phyloP scores from a whole-genome alignment of 2,888 invertebrate species.

The Saturnia japonica region DNA sequence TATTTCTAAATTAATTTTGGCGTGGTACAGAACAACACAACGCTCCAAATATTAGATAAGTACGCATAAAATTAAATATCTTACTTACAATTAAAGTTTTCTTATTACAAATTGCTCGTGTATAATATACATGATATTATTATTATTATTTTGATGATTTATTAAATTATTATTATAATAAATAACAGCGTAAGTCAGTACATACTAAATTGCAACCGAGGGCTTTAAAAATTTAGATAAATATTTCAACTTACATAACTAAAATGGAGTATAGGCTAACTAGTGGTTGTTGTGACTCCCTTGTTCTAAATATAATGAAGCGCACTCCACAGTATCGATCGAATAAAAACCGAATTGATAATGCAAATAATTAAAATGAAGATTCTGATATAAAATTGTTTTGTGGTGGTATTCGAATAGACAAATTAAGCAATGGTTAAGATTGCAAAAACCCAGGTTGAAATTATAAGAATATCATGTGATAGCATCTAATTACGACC shows the following conservation, averaged over 20 bases:
- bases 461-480: neutral
- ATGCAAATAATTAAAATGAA: no score
- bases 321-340: no score
- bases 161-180: no score
- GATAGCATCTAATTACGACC: neutral
- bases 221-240: neutral
- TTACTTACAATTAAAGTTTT: slow-evolving; percentile 30
- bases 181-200: neutral
- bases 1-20: slow-evolving; percentile 21
- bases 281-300: neutral
- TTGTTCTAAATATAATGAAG: no score
- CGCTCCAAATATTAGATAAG: neutral
- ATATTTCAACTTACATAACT: neutral
- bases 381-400: neutral
- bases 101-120: no score
- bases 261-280: neutral
- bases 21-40: neutral
- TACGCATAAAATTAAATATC: slow-evolving; percentile 30
- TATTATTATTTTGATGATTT: no score
- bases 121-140: no score
- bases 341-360: no score
- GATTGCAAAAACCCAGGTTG: no score
- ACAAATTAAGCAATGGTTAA: neutral
- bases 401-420: neutral
- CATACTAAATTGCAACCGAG: neutral